Percentiles rank a stretch among this genome's conserved stretches.
Evolutionary conservation across 2,888 invertebrate genomes (phyloP).

Genomic region (Phyllotreta striolata): DNA sequence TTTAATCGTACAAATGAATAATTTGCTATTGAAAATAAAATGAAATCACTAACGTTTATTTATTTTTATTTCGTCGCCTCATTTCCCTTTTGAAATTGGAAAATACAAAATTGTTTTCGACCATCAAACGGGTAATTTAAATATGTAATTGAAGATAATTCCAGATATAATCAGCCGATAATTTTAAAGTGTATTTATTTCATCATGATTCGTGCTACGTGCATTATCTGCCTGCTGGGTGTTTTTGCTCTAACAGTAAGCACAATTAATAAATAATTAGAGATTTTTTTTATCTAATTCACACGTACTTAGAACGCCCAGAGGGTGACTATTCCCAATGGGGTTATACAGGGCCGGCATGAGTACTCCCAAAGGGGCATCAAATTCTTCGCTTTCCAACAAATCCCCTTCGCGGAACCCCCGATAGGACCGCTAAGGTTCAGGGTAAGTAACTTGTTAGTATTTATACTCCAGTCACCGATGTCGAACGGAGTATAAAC

Average conservation of each 20-base stretch:
- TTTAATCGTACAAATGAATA: slow-evolving; percentile 34
- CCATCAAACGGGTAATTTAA: too few species aligned
- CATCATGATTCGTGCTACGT: too few species aligned
- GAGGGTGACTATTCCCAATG: slow-evolving; percentile 27
- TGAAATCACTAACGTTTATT: slow-evolving; percentile 26
- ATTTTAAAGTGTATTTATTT: too few species aligned
- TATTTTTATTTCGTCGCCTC: neutral
- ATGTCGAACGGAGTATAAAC: too few species aligned
- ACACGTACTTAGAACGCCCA: neutral
- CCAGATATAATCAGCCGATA: too few species aligned
- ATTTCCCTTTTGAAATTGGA: too few species aligned
- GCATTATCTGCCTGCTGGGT: too few species aligned
- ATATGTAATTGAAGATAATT: too few species aligned
- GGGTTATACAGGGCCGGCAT: slow-evolving; percentile 20
- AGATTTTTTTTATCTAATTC: neutral
- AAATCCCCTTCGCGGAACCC: slow-evolving; percentile 32
- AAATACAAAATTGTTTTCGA: too few species aligned
- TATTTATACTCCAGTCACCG: too few species aligned
- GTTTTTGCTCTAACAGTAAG: too few species aligned
- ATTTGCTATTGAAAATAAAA: slow-evolving; percentile 40
- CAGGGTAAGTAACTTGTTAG: slow-evolving; percentile 9
- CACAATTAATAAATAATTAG: neutral
- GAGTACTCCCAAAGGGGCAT: slow-evolving; percentile 29
- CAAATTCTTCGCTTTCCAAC: slow-evolving; percentile 26
- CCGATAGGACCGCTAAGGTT: slow-evolving; percentile 31